Evolutionary conservation across 1,140 invertebrate genomes (phyloP).

Genomic region (Lepidurus packardi): DNA sequence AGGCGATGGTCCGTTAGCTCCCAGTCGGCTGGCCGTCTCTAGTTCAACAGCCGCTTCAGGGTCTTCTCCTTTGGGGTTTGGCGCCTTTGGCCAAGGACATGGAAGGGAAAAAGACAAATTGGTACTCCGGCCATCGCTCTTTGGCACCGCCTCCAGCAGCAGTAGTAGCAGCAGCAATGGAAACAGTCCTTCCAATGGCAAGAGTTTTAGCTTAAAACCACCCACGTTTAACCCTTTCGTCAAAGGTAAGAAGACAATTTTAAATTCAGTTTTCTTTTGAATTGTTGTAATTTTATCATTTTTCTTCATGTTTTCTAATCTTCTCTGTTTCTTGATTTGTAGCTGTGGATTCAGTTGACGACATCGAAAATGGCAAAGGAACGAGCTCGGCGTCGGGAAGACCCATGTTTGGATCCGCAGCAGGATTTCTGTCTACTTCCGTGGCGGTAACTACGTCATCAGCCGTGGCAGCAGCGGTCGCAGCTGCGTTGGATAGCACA

Average conservation of each 20-base stretch:
- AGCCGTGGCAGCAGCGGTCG: neutral
- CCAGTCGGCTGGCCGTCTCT: constrained; percentile 29
- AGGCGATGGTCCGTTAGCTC: constrained; percentile 25
- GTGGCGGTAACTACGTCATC: constrained; percentile 3
- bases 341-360: neutral
- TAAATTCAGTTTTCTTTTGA: neutral
- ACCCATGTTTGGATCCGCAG: constrained; percentile 21
- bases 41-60: constrained; percentile 10
- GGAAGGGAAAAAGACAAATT: constrained; percentile 5
- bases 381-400: constrained; percentile 7
- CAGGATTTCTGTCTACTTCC: constrained; percentile 12
- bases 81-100: constrained; percentile 9
- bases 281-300: neutral
- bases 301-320: neutral
- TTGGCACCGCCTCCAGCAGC: constrained; percentile 11
- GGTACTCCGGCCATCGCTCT: constrained; percentile 28
- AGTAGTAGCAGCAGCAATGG: neutral
- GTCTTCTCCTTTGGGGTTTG: neutral
- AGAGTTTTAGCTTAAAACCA: constrained; percentile 24
- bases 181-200: neutral
- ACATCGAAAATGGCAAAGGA: neutral
- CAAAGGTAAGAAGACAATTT: neutral
- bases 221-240: constrained; percentile 32
- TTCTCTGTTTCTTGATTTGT: neutral
- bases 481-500: constrained; percentile 19